Percentiles rank a stretch among this genome's conserved stretches.
These are phyloP conservation scores for Melierax canorus DNA, from an alignment of 2,113 vertebrate species.

Conservation along the genomic window DNA sequence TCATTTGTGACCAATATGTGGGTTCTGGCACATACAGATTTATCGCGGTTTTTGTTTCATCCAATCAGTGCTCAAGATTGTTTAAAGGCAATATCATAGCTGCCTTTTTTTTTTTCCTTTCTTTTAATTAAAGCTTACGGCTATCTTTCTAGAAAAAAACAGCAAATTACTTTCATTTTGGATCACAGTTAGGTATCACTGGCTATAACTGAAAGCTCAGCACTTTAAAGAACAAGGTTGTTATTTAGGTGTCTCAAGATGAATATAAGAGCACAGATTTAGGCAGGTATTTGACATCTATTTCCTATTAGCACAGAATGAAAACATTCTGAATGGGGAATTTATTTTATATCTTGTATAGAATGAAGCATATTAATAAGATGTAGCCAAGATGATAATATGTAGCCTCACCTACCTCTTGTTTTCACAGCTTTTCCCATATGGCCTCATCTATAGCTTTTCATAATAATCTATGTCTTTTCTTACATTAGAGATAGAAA, in stretches of 20 bases:
- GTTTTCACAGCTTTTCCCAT: background rate
- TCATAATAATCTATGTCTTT: background rate
- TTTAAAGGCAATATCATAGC: background rate
- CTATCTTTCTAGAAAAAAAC: background rate
- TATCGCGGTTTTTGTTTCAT: background rate
- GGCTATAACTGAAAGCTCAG: background rate
- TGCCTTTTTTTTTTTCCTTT: background rate
- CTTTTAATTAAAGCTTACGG: background rate
- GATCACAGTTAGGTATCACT: background rate
- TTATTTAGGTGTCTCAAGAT: background rate
- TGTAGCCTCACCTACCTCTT: background rate
- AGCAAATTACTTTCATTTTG: background rate
- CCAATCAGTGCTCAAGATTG: rapidly evolving
- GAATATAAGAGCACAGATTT: background rate
- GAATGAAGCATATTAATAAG: background rate
- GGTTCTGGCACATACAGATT: background rate
- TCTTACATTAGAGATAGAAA: background rate
- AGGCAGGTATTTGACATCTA: background rate
- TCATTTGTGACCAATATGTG: background rate
- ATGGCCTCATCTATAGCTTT: background rate
- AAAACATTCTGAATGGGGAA: background rate
- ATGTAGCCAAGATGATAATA: background rate
- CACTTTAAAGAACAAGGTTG: background rate
- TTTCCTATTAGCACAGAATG: background rate
- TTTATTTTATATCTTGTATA: background rate